Conservation (phyloP, 2,888 invertebrate species). For the Nysson spinosus region DNA sequence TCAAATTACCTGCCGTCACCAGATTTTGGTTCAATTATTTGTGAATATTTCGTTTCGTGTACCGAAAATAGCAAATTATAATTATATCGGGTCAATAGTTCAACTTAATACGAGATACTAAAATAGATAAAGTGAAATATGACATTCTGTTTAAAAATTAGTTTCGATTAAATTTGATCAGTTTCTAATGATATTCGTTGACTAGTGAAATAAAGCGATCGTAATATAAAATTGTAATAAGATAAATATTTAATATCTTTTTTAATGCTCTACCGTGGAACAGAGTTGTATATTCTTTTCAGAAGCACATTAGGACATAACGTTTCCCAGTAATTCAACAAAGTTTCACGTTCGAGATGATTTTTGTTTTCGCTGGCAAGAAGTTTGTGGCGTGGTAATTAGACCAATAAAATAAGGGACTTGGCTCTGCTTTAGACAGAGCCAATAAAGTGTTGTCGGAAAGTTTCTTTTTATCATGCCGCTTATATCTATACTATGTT, state of each 20-base stretch:
- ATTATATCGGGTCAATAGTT: too few relatives aligned
- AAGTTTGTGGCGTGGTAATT: slow-evolving; percentile 57
- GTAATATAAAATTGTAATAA: background rate
- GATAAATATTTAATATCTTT: too few relatives aligned
- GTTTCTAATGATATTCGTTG: too few relatives aligned
- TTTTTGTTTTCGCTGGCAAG: slow-evolving; percentile 51
- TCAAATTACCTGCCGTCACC: too few relatives aligned
- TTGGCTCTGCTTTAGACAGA: slow-evolving; percentile 38
- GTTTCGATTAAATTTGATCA: too few relatives aligned
- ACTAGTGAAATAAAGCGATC: too few relatives aligned
- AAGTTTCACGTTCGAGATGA: slow-evolving; percentile 42
- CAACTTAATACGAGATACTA: too few relatives aligned
- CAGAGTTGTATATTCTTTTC: slow-evolving; percentile 43
- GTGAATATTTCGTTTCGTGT: too few relatives aligned
- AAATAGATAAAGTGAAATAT: too few relatives aligned
- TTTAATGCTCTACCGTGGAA: background rate
- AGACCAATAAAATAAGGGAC: slow-evolving; percentile 42
- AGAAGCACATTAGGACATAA: slow-evolving; percentile 44
- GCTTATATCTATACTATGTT: slow-evolving; percentile 37
- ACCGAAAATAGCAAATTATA: too few relatives aligned
- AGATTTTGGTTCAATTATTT: too few relatives aligned
- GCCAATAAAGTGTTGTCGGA: slow-evolving; percentile 29
- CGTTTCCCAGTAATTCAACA: slow-evolving; percentile 27
- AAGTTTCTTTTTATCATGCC: slow-evolving; percentile 36
- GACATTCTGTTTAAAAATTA: too few relatives aligned